A percentile compares a stretch with the other conserved stretches of the same genome.
Conservation (phyloP, 2,113 vertebrate species). For the Rhineura floridana region DNA sequence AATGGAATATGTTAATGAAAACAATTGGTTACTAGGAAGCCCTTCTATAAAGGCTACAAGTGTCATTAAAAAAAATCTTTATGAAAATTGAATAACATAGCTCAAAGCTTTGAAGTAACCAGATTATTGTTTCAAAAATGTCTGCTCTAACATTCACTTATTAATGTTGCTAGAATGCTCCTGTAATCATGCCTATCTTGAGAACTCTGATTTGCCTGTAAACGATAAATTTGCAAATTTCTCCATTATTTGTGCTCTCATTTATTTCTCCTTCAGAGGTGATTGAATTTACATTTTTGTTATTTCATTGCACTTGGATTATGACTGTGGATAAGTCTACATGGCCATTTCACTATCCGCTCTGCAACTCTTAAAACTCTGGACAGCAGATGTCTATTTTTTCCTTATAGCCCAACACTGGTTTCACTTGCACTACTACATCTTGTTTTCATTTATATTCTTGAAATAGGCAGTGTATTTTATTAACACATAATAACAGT, state of each 20-base stretch:
- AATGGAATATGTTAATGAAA: constrained; percentile 67
- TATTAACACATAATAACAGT: not conserved
- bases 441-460: not conserved
- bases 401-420: not conserved
- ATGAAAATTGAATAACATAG: constrained; percentile 68
- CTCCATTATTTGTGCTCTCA: constrained; percentile 54
- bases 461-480: not conserved
- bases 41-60: constrained; percentile 68
- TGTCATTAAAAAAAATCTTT: constrained; percentile 57
- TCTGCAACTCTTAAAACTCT: not conserved
- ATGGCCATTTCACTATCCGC: constrained; percentile 5
- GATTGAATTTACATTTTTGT: constrained; percentile 24
- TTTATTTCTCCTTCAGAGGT: constrained; percentile 61
- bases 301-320: not conserved
- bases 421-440: not conserved
- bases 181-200: constrained; percentile 66
- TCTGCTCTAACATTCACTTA: constrained; percentile 72
- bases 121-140: constrained; percentile 71
- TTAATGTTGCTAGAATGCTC: constrained; percentile 69
- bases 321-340: not conserved
- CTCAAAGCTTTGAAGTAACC: constrained; percentile 71
- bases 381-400: not conserved
- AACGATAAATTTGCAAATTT: constrained; percentile 70
- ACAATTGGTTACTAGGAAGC: constrained; percentile 66
- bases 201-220: constrained; percentile 70